phyloP scores from a whole-genome alignment of 2,888 invertebrate species.

The Cephonodes hylas region DNA sequence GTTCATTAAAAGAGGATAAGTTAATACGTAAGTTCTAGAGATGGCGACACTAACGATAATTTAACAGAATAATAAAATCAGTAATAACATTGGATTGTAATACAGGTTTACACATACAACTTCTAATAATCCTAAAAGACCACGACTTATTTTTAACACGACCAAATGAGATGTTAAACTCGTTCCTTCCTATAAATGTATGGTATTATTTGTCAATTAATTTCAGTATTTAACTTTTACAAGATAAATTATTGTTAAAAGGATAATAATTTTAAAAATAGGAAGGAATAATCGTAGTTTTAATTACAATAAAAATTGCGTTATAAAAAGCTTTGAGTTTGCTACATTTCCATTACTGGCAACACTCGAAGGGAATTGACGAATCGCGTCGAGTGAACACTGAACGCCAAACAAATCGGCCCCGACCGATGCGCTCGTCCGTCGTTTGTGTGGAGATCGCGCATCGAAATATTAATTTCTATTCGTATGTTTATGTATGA shows the following conservation, averaged over 20 bases:
- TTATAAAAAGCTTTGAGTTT: not conserved
- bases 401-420: constrained; percentile 53
- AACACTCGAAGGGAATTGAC: constrained; percentile 37
- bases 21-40: too few relatives aligned
- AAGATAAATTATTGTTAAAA: not conserved
- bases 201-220: too few relatives aligned
- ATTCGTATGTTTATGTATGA: constrained; percentile 63
- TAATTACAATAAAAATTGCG: not conserved
- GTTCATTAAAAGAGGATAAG: too few relatives aligned
- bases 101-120: too few relatives aligned
- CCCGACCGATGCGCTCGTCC: constrained; percentile 48
- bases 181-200: too few relatives aligned
- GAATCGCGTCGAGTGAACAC: constrained; percentile 32
- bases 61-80: too few relatives aligned
- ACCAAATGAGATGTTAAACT: too few relatives aligned
- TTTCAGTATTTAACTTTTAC: too few relatives aligned
- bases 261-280: not conserved
- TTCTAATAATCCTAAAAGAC: too few relatives aligned
- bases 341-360: constrained; percentile 22
- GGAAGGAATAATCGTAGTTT: not conserved
- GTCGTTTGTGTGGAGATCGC: constrained; percentile 37
- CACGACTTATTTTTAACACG: too few relatives aligned
- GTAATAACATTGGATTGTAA: too few relatives aligned
- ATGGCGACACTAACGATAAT: too few relatives aligned
- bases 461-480: constrained; percentile 33